These are phyloP conservation scores for Pteropus rufus DNA, from an alignment of 2,797 vertebrate species.

Conservation along the genomic window DNA sequence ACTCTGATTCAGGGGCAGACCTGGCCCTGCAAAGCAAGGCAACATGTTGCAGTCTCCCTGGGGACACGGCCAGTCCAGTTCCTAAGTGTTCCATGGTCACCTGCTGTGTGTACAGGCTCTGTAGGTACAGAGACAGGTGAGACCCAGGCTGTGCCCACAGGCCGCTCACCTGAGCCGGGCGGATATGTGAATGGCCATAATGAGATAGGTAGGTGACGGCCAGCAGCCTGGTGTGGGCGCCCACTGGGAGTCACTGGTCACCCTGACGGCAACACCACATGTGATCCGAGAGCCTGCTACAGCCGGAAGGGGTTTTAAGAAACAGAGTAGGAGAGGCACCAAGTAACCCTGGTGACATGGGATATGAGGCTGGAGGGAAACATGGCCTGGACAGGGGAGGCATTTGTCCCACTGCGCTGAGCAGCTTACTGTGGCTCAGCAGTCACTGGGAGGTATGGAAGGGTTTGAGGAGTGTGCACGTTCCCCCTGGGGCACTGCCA, in stretches of 20 bases:
- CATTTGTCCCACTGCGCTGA: background rate
- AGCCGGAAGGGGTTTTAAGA: background rate
- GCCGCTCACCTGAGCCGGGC: background rate
- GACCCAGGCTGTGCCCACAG: background rate
- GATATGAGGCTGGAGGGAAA: background rate
- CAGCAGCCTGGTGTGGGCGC: background rate
- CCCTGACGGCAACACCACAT: background rate
- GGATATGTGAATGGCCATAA: accelerated
- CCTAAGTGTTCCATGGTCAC: background rate
- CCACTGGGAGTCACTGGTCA: background rate
- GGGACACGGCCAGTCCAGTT: background rate
- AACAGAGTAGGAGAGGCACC: background rate
- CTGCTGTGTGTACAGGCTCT: background rate
- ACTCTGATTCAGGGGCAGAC: background rate
- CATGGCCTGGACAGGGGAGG: background rate
- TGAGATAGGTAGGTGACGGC: background rate
- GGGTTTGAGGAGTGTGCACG: background rate
- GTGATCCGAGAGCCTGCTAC: background rate
- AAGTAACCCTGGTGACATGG: background rate
- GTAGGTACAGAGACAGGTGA: background rate
- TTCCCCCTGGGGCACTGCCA: background rate
- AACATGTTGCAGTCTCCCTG: background rate
- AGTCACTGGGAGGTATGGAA: background rate
- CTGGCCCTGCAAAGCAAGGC: background rate
- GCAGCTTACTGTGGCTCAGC: background rate